Conservation (phyloP, 2,113 vertebrate species). For the Dromaius novaehollandiae region DNA sequence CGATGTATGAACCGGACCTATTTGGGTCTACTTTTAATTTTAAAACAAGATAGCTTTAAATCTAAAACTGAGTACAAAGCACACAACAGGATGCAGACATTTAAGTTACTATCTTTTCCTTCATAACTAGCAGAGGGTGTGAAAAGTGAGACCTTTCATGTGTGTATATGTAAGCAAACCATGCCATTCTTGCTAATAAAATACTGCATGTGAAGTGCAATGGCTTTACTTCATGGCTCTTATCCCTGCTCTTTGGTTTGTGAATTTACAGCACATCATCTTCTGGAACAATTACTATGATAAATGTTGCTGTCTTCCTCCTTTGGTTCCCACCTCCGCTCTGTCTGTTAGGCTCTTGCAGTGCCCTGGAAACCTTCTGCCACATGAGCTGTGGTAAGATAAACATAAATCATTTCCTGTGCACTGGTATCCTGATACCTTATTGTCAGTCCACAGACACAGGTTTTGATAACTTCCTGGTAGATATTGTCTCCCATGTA, state of each 20-base stretch:
- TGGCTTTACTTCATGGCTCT: not conserved
- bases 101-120: not conserved
- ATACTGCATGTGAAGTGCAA: not conserved
- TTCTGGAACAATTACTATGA: not conserved
- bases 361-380: not conserved
- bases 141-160: not conserved
- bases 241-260: not conserved
- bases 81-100: not conserved
- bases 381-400: not conserved
- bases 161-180: not conserved
- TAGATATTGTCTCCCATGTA: not conserved
- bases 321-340: not conserved
- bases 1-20: not conserved
- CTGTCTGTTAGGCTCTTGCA: not conserved
- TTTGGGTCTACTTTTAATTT: not conserved
- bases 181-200: not conserved
- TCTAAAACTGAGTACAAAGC: not conserved
- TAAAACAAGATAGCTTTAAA: not conserved
- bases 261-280: not conserved
- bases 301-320: not conserved
- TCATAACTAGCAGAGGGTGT: not conserved
- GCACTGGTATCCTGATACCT: not conserved
- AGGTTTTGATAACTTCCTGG: conserved; percentile 1
- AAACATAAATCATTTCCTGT: conserved; percentile 24
- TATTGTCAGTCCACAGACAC: not conserved